phyloP scores from a whole-genome alignment of 2,113 vertebrate species.

The Mohoua ochrocephala region DNA sequence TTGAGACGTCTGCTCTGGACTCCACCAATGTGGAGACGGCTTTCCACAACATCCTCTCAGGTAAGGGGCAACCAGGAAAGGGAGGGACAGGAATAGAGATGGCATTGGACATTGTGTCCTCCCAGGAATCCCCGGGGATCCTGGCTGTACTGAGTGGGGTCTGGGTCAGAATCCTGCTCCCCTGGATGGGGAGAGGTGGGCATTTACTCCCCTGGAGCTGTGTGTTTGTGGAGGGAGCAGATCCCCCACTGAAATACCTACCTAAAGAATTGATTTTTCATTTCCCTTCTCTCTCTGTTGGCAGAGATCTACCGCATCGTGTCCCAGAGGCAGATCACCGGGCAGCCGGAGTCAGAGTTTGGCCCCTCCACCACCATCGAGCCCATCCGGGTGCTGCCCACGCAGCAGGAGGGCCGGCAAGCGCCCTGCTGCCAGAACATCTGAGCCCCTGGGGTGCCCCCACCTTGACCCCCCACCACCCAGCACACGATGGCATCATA shows the following conservation, averaged over 20 bases:
- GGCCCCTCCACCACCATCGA: constrained; percentile 80
- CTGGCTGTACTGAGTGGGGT: neutral
- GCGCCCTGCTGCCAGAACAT: constrained; percentile 84
- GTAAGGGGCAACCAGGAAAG: constrained; percentile 13
- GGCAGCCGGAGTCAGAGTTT: constrained; percentile 73
- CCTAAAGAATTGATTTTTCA: neutral
- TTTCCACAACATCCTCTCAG: constrained; percentile 82
- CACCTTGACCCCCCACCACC: neutral
- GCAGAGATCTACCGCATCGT: constrained; percentile 87
- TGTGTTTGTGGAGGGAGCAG: neutral
- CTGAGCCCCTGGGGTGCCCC: constrained; percentile 42
- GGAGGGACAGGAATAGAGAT: neutral
- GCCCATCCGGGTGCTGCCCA: constrained; percentile 86
- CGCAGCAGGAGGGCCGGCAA: constrained; percentile 75
- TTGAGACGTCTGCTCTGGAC: constrained; percentile 85
- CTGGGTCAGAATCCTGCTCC: neutral
- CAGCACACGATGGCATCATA: accelerated
- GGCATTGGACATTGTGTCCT: neutral
- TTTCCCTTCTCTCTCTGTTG: neutral
- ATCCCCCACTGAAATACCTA: accelerated
- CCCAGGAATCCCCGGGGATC: accelerated
- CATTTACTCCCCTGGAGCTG: neutral
- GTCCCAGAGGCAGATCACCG: constrained; percentile 83
- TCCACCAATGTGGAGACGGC: constrained; percentile 84
- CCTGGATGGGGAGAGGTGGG: neutral